Conservation (phyloP, 2,888 invertebrate genomes). For the Herminia tarsipennalis region DNA sequence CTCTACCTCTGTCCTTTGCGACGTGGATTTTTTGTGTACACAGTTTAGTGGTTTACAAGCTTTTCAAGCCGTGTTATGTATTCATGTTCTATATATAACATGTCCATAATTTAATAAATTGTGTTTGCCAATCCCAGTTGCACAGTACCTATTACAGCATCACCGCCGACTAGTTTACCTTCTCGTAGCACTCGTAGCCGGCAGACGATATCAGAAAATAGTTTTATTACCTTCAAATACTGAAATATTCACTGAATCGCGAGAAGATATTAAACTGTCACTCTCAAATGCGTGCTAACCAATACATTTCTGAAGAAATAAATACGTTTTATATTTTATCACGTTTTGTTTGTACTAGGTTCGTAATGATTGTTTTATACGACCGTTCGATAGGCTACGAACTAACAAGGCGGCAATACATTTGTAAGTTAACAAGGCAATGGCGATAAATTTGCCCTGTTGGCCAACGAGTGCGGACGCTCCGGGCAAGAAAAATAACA, state of each 20-base stretch:
- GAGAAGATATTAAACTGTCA: slow-evolving; percentile 6
- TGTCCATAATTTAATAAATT: too few species aligned
- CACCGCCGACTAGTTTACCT: too few species aligned
- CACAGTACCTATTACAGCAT: not conserved
- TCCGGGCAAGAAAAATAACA: slow-evolving; percentile 55
- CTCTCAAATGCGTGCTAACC: slow-evolving; percentile 2
- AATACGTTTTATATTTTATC: not conserved
- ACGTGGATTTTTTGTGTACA: too few species aligned
- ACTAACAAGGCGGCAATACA: slow-evolving; percentile 63
- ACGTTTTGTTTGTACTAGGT: not conserved
- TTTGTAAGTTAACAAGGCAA: slow-evolving; percentile 72
- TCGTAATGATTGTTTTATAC: slow-evolving; percentile 4
- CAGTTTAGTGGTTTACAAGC: too few species aligned
- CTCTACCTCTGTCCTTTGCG: too few species aligned
- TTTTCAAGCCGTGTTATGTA: too few species aligned
- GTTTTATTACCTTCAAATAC: slow-evolving; percentile 8
- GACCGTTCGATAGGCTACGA: slow-evolving; percentile 10
- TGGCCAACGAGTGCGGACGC: slow-evolving; percentile 34
- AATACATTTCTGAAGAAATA: not conserved
- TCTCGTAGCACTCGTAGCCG: too few species aligned
- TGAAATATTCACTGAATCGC: slow-evolving; percentile 2
- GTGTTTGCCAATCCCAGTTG: too few species aligned
- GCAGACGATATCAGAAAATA: not conserved
- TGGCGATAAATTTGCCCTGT: slow-evolving; percentile 64
- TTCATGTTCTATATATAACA: too few species aligned